A percentile compares a stretch with the other conserved stretches of the same genome.
phyloP scores from a whole-genome alignment of 2,113 vertebrate genomes.

The Ardeotis arabs region DNA sequence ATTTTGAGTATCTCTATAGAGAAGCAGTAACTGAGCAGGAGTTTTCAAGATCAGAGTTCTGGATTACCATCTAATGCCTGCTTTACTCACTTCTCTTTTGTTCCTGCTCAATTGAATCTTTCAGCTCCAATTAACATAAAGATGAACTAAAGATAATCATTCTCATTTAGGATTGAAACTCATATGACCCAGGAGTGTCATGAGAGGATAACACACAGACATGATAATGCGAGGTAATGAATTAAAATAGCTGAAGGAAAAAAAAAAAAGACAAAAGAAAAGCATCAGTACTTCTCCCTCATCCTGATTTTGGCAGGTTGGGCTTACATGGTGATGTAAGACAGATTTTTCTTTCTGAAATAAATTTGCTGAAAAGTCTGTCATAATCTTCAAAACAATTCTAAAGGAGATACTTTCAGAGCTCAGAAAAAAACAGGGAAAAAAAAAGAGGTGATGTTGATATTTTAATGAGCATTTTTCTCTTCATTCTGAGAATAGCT shows the following conservation, averaged over 20 bases:
- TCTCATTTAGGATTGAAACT: background rate
- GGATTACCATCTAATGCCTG: background rate
- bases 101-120: background rate
- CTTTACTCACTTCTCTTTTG: background rate
- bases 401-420: background rate
- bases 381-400: background rate
- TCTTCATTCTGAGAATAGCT: background rate
- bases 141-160: background rate
- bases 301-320: background rate
- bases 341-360: conserved; percentile 53
- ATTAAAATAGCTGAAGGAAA: background rate
- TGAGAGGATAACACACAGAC: background rate
- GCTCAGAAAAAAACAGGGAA: background rate
- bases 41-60: background rate
- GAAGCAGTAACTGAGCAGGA: background rate
- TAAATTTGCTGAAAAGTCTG: conserved; percentile 36
- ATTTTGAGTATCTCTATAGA: background rate
- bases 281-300: background rate
- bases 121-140: background rate
- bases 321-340: conserved; percentile 1
- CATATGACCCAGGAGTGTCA: background rate
- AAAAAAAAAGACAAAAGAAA: background rate
- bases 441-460: background rate
- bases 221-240: background rate
- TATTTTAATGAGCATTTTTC: background rate